Evolutionary conservation across 2,888 invertebrate genomes (phyloP).

Genomic region (Baccha elongata): DNA sequence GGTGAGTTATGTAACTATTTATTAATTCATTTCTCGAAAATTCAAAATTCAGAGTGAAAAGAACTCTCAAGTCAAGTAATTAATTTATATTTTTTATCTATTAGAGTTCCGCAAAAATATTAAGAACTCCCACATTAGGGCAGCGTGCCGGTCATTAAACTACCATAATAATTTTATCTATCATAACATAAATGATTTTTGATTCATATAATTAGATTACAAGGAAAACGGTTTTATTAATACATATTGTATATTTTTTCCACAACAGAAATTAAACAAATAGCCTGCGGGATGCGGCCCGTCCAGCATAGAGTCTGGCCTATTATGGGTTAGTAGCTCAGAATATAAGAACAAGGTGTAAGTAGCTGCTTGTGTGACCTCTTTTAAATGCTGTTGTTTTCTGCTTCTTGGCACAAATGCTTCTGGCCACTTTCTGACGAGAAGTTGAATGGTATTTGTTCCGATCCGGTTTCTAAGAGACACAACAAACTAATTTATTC

Average conservation of each 20-base stretch:
- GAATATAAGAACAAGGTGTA: slow-evolving; percentile 28
- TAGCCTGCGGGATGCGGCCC: slow-evolving; percentile 6
- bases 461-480: slow-evolving; percentile 54
- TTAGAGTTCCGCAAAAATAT: too few relatives aligned
- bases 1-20: too few relatives aligned
- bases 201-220: background rate
- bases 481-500: slow-evolving; percentile 49
- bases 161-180: too few relatives aligned
- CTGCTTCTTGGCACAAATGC: slow-evolving; percentile 24
- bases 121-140: too few relatives aligned
- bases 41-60: too few relatives aligned
- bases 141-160: too few relatives aligned
- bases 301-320: slow-evolving; percentile 3
- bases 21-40: too few relatives aligned
- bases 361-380: slow-evolving; percentile 35
- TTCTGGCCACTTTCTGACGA: slow-evolving; percentile 34
- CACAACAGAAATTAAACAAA: background rate
- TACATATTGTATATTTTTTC: background rate
- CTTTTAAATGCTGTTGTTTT: slow-evolving; percentile 37
- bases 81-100: too few relatives aligned
- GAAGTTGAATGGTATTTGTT: slow-evolving; percentile 12
- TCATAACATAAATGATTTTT: too few relatives aligned
- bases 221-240: background rate
- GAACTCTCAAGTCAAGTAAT: too few relatives aligned
- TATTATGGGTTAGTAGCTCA: slow-evolving; percentile 45